Base-by-base conservation (phyloP, 2,888 invertebrate genomes). In the Allacma fusca region DNA sequence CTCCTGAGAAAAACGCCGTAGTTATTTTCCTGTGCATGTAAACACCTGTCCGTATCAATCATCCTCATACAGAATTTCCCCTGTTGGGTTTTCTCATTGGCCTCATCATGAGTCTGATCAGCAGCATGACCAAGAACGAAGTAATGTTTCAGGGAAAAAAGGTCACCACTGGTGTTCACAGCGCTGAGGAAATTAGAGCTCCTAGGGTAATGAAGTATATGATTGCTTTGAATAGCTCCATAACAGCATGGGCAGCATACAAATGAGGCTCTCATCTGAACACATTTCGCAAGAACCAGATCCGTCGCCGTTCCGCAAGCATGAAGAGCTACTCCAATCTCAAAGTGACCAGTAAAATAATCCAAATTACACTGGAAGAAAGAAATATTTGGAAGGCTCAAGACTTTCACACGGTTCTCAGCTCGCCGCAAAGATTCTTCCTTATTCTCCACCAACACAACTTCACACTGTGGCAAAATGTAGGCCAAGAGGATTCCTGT, bases 281-380 rank as follows among this genome's bases (percentile, higher is more conserved):
- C 89, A 86, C 97, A 97, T 85, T 93, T 92, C 84, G 93, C 91
- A 71, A 97, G 88, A 0, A 97, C 96, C 79, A 97, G 90, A 87
- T 98, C 98, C 0, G 95, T 96, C 0, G 97, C 97, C 16, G 95
- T 93, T 0, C 97, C 97, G 87, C 97, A 98, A 1, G 97, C 97
- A 88, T 97, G 97, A 43, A 98, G 88, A 2, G 94, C 94, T 44
- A 94, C 91, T 0, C 97, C 97, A 79, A 98, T 90, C 85, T 96
- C 90, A 88, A 97, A 89, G 1, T 89, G 86, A 0, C 94, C 88
- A 64, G 89, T 89, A 86, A 95, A 96, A 86, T 96, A 96, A 86
- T 95, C 94, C 83, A 97, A 89, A 88, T 98, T 98, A 85, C 95
- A 93, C 88, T 97, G 95, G 85, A 92, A 87, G 85, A 95, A 91